Conservation (phyloP, 2,113 vertebrate genomes). For the Poecilia latipinna region DNA sequence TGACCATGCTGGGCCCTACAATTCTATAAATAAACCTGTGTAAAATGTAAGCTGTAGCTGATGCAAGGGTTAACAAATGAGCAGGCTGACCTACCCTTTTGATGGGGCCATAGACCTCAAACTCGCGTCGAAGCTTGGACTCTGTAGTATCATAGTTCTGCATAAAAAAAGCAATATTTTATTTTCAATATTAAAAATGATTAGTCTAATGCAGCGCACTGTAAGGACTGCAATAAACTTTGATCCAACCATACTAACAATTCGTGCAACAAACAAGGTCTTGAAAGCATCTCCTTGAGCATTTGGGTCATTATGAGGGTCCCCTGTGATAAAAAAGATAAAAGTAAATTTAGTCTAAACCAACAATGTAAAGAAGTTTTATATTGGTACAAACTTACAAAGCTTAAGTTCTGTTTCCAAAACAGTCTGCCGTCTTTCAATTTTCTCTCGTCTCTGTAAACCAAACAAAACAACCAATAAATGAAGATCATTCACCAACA, state of each 20-base stretch:
- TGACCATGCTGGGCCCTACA: too few species aligned
- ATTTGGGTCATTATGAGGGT: conserved; percentile 93
- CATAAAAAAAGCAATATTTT: conserved; percentile 5
- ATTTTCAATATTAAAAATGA: neutral
- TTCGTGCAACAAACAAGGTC: conserved; percentile 91
- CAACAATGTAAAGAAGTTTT: neutral
- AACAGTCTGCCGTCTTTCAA: conserved; percentile 88
- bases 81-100: conserved; percentile 83
- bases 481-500: neutral
- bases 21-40: neutral
- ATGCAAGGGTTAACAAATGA: too few species aligned
- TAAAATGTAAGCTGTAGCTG: neutral
- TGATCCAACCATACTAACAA: conserved; percentile 81
- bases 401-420: conserved; percentile 91
- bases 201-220: neutral
- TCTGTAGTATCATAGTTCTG: conserved; percentile 96
- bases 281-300: conserved; percentile 96
- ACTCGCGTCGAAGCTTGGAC: conserved; percentile 92
- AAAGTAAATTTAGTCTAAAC: neutral
- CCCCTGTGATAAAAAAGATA: conserved; percentile 78
- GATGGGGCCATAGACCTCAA: conserved; percentile 94
- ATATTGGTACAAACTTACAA: conserved; percentile 80
- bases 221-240: neutral
- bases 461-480: neutral
- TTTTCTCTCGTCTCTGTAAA: conserved; percentile 90